phyloP scores from a whole-genome alignment of 2,113 vertebrate species.

The Oncorhynchus clarkii region DNA sequence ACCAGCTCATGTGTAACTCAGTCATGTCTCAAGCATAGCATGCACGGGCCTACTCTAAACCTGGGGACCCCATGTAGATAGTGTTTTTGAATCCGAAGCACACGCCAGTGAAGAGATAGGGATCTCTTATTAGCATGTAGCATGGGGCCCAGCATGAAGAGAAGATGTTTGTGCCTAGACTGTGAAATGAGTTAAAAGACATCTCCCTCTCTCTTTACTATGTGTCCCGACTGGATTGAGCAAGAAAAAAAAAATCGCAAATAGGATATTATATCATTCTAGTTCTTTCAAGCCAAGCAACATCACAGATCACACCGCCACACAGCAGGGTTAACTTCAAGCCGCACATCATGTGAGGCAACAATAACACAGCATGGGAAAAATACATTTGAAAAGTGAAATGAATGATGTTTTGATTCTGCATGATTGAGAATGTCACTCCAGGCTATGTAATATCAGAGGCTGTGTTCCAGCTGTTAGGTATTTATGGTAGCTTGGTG shows the following conservation, averaged over 20 bases:
- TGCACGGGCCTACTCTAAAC: slow-evolving; percentile 15
- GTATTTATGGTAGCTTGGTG: too few relatives aligned
- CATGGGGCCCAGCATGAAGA: slow-evolving; percentile 16
- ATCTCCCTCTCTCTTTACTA: too few relatives aligned
- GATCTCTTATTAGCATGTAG: slow-evolving; percentile 54
- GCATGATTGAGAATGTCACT: too few relatives aligned
- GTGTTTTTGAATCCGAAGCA: slow-evolving; percentile 57
- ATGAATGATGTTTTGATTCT: too few relatives aligned
- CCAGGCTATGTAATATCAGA: too few relatives aligned
- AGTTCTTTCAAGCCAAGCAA: background rate
- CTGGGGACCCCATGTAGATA: slow-evolving; percentile 15
- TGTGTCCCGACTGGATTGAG: background rate
- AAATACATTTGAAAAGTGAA: too few relatives aligned
- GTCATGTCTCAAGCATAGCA: background rate
- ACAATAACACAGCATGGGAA: too few relatives aligned
- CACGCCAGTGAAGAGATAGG: slow-evolving; percentile 46
- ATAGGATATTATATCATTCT: background rate
- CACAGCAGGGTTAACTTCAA: background rate
- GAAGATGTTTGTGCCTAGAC: slow-evolving; percentile 12
- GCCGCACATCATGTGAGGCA: too few relatives aligned
- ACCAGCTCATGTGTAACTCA: too few relatives aligned
- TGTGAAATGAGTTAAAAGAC: too few relatives aligned
- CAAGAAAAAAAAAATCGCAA: slow-evolving; percentile 1
- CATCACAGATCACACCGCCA: slow-evolving; percentile 1
- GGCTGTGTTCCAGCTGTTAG: too few relatives aligned